These are phyloP conservation scores for Galeopterus variegatus DNA, from an alignment of 2,113 vertebrate species.

Conservation along the genomic window DNA sequence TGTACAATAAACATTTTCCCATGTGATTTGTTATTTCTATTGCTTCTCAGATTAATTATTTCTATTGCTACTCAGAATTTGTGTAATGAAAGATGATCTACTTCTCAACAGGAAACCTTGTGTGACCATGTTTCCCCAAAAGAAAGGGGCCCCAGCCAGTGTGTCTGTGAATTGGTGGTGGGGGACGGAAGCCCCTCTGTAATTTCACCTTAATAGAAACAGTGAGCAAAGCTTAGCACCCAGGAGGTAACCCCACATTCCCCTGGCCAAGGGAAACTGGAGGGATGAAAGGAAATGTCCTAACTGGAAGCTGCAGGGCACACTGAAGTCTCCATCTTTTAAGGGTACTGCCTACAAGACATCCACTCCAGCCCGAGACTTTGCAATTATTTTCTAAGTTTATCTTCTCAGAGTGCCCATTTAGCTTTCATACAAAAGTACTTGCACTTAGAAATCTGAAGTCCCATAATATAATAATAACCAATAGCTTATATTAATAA, in stretches of 20 bases:
- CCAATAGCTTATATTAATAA: neutral
- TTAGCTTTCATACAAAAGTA: neutral
- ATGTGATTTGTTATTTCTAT: neutral
- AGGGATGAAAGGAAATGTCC: neutral
- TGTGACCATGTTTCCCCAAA: neutral
- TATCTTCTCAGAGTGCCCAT: neutral
- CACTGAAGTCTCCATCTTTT: neutral
- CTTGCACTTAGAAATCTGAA: slow-evolving; percentile 1
- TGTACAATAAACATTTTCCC: neutral
- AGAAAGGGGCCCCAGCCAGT: neutral
- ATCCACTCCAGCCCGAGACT: neutral
- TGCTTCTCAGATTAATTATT: neutral
- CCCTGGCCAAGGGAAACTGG: rapidly evolving
- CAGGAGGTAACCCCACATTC: neutral
- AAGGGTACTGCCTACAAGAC: neutral
- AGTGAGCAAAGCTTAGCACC: neutral
- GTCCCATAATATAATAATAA: neutral
- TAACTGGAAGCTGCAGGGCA: neutral
- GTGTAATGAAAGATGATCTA: neutral
- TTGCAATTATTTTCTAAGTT: neutral
- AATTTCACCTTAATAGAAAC: neutral
- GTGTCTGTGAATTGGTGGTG: neutral
- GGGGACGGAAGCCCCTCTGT: neutral
- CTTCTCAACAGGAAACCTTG: neutral
- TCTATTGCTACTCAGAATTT: neutral